Percentiles rank a stretch among this genome's conserved stretches.
Evolutionary conservation across 2,888 invertebrate species (phyloP).

Genomic region (Prosopocoilus inquinatus): DNA sequence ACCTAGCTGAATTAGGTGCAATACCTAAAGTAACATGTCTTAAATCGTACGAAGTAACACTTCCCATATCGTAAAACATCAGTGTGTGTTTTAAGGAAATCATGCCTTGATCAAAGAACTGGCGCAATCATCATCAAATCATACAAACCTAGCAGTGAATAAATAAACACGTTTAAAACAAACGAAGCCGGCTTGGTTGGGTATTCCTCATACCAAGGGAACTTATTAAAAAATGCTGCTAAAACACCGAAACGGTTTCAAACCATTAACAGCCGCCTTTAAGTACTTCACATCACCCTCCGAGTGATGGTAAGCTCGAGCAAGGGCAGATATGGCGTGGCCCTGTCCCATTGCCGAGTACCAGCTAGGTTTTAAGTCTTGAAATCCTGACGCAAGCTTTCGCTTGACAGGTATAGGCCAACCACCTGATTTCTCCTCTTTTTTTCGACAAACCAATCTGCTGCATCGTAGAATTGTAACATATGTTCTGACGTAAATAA

Average conservation of each 20-base stretch:
- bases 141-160: constrained; percentile 92
- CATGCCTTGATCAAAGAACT: constrained; percentile 82
- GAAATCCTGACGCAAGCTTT: constrained; percentile 70
- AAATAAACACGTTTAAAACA: constrained; percentile 98
- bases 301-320: constrained; percentile 85
- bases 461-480: constrained; percentile 88
- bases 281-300: constrained; percentile 74
- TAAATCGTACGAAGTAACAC: constrained; percentile 94
- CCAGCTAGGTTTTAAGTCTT: constrained; percentile 52
- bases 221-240: constrained; percentile 81
- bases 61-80: constrained; percentile 91
- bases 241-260: constrained; percentile 82
- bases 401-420: constrained; percentile 88
- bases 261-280: constrained; percentile 76
- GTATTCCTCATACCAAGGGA: constrained; percentile 97
- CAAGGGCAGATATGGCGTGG: constrained; percentile 91
- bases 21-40: constrained; percentile 87
- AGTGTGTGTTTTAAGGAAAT: constrained; percentile 82
- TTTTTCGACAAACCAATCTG: constrained; percentile 89
- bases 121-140: constrained; percentile 85
- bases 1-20: constrained; percentile 91
- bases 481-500: constrained; percentile 82
- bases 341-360: constrained; percentile 99
- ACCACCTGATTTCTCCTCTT: constrained; percentile 82
- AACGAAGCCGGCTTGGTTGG: constrained; percentile 93